Percentiles rank a stretch among this genome's conserved stretches.
These are phyloP conservation scores for Drosophila conformis DNA, from an alignment of 2,888 invertebrate genomes.

Conservation along the genomic window DNA sequence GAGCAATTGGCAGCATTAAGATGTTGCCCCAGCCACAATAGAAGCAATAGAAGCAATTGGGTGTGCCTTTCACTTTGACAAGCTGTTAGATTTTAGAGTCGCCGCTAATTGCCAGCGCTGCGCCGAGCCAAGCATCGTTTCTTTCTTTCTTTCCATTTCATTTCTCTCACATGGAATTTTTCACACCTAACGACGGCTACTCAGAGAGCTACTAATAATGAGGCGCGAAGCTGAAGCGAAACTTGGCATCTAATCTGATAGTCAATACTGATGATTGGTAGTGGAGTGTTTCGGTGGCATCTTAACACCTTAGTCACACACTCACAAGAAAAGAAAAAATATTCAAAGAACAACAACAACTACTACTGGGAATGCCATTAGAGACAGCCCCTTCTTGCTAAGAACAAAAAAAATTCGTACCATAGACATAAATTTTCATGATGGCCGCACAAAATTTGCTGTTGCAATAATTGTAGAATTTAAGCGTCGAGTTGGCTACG, in stretches of 20 bases:
- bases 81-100: conserved; percentile 71
- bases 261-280: conserved; percentile 46
- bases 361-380: not conserved
- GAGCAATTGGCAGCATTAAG: conserved; percentile 68
- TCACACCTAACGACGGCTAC: conserved; percentile 50
- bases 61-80: conserved; percentile 70
- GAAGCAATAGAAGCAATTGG: conserved; percentile 5
- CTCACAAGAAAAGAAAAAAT: not conserved
- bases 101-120: conserved; percentile 63
- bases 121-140: conserved; percentile 34
- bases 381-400: not conserved
- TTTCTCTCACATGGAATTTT: conserved; percentile 35
- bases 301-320: conserved; percentile 44
- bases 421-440: conserved; percentile 41
- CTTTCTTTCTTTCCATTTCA: conserved; percentile 12
- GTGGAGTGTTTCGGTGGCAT: conserved; percentile 26
- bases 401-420: not conserved
- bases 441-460: conserved; percentile 46
- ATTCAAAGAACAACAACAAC: not conserved
- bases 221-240: not conserved
- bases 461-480: conserved; percentile 39
- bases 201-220: not conserved
- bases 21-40: conserved; percentile 49
- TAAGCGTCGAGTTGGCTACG: conserved; percentile 58
- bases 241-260: conserved; percentile 38